phyloP scores from a whole-genome alignment of 2,113 vertebrate genomes.

The Sciurus niger region DNA sequence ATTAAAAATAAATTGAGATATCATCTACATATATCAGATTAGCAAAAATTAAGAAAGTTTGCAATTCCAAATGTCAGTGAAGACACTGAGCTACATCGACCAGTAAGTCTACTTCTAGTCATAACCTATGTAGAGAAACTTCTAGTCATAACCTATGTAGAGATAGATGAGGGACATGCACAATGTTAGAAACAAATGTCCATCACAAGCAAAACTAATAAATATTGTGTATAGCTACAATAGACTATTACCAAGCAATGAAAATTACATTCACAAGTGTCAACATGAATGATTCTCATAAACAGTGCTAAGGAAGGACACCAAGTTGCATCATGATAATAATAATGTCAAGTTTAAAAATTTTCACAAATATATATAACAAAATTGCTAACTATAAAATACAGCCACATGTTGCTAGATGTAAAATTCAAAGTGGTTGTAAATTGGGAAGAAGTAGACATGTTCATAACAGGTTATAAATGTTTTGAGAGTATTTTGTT shows the following conservation, averaged over 20 bases:
- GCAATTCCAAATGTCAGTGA: neutral
- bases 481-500: neutral
- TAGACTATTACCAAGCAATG: neutral
- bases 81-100: neutral
- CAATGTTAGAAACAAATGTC: neutral
- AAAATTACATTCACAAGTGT: neutral
- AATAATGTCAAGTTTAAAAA: constrained; percentile 2
- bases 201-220: neutral
- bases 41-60: neutral
- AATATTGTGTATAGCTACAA: neutral
- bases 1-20: constrained; percentile 19
- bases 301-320: neutral
- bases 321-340: neutral
- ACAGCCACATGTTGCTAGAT: neutral
- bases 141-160: neutral
- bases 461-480: neutral
- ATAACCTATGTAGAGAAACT: too few species aligned
- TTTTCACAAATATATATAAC: neutral
- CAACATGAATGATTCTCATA: neutral
- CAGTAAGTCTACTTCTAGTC: neutral
- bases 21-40: neutral
- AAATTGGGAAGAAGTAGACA: neutral
- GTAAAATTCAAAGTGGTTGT: constrained; percentile 23
- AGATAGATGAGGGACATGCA: neutral
- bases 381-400: neutral